A percentile compares a stretch with the other conserved stretches of the same genome.
phyloP scores from a whole-genome alignment of 2,113 vertebrate genomes.

The Athene noctua region DNA sequence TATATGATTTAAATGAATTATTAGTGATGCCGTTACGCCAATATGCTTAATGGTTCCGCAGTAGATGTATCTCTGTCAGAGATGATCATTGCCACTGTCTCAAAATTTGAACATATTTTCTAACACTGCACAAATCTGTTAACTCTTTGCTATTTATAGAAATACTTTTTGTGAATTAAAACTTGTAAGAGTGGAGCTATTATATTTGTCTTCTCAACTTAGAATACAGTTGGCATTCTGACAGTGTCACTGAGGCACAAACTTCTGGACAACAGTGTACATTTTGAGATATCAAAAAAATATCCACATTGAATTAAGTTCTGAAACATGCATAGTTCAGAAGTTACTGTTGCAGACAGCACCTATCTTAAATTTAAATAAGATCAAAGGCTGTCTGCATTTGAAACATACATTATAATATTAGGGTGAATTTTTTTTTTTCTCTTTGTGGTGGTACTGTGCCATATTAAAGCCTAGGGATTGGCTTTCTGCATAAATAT shows the following conservation, averaged over 20 bases:
- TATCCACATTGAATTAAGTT: not conserved
- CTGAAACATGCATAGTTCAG: not conserved
- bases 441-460: not conserved
- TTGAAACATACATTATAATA: conserved; percentile 44
- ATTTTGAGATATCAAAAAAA: conserved; percentile 12
- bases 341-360: conserved; percentile 37
- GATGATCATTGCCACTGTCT: not conserved
- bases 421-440: not conserved
- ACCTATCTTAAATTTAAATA: conserved; percentile 37
- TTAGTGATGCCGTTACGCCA: not conserved
- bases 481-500: conserved; percentile 27
- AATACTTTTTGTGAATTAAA: not conserved
- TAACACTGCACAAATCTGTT: not conserved
- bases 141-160: not conserved
- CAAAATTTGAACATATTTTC: not conserved
- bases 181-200: not conserved
- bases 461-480: conserved; percentile 40
- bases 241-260: not conserved
- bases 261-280: not conserved
- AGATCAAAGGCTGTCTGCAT: conserved; percentile 50
- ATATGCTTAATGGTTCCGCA: not conserved
- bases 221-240: not conserved
- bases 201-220: not conserved
- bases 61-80: not conserved
- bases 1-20: not conserved